Evolutionary conservation across 2,113 vertebrate species (phyloP), one percentile per base, ranked within the genome.

Genomic region (Alethe castanea): DNA sequence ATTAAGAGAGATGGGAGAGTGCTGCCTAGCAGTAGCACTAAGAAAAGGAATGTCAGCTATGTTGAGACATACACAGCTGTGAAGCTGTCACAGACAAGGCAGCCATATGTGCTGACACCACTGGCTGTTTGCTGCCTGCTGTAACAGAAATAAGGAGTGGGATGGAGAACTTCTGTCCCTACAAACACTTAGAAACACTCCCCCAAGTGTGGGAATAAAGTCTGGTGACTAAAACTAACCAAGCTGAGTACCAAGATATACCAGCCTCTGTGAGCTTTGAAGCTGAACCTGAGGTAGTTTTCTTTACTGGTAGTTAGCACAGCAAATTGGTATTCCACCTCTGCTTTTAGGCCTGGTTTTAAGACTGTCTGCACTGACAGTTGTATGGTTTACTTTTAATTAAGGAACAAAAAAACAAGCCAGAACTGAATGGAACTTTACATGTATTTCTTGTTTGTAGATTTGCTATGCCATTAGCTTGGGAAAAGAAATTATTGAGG

Each of bases 401-500:
- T 53, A 87, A 92, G 47, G 26, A 91, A 54, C 24, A 69, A 85
- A 88, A 62, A 42, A 5, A 0, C 5, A 70, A 90, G 33, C 11
- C 36, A n/a, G 72, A 93, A 8, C 14, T 40, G 24, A 72, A 9
- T 3, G 16, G 26, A 91, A n/a, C 12, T 42, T 53, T 2, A 36
- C 22, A 9, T 91, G 14, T 42, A 36, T 79, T 83, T 95, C 7
- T 97, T 97, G 19, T 97, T 81, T 95, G 67, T 96, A 99, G 99
- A 99, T 99, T 86, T 99, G 99, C 96, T 99, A 99, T 93, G 99
- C 99, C 66, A 99, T 99, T 86, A 99, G 98, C 89, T 93, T 99
- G 96, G 99, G 98, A 33, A 99, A 99, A 97, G 99, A 99, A 95
- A 99, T 99, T 69, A 98, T 98, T 83, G 98, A 98, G 81, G 99